These are phyloP conservation scores for Cyrtodaria siliqua DNA, from an alignment of 2,888 invertebrate genomes.

Conservation along the genomic window DNA sequence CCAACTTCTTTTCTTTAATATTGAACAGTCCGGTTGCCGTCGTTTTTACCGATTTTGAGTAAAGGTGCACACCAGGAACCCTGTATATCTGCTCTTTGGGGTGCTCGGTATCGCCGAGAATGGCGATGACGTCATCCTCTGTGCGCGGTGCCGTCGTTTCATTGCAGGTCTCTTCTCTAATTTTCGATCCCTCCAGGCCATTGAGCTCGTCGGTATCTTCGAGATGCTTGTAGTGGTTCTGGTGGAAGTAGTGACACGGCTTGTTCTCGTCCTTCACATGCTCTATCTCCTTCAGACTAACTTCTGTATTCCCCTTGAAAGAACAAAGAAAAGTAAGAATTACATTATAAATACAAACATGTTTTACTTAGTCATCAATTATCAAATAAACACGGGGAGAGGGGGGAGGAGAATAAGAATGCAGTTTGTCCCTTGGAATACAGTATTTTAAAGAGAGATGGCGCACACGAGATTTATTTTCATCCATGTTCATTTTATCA, in stretches of 20 bases:
- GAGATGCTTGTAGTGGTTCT: slow-evolving; percentile 36
- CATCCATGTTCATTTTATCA: too few species aligned
- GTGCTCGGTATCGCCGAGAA: slow-evolving; percentile 36
- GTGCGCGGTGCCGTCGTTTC: slow-evolving; percentile 14
- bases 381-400: too few species aligned
- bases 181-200: slow-evolving; percentile 7
- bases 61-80: slow-evolving; percentile 2
- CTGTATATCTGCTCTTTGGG: slow-evolving; percentile 26
- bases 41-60: slow-evolving; percentile 11
- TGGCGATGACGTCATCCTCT: slow-evolving; percentile 19
- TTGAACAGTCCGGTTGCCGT: slow-evolving; percentile 38
- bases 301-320: too few species aligned
- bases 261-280: too few species aligned
- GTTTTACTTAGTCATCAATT: too few species aligned
- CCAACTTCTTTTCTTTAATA: not conserved
- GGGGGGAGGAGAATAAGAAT: too few species aligned
- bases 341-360: too few species aligned
- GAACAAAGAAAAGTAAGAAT: too few species aligned
- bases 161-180: slow-evolving; percentile 9
- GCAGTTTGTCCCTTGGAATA: too few species aligned
- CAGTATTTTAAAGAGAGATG: too few species aligned
- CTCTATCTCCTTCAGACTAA: too few species aligned
- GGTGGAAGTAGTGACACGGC: slow-evolving; percentile 20
- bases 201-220: not conserved
- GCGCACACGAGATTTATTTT: too few species aligned